Evolutionary conservation across 1,140 invertebrate genomes (phyloP).

Genomic region (Drosophila mojavensis): DNA sequence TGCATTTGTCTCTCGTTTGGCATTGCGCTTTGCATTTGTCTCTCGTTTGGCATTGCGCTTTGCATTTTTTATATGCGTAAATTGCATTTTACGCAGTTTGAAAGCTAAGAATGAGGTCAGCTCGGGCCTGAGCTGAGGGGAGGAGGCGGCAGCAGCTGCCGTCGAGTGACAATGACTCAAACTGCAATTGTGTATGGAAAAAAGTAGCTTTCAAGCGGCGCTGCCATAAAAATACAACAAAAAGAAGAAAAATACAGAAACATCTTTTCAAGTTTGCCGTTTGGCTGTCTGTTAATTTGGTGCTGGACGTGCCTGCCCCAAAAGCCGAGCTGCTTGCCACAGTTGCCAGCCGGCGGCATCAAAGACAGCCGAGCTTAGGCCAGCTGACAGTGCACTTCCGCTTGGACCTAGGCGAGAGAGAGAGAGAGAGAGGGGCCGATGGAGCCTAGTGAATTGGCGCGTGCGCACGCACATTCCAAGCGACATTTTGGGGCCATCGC

Average conservation of each 20-base stretch:
- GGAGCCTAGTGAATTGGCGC: conserved; percentile 32
- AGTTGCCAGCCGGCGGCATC: conserved; percentile 43
- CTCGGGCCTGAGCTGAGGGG: not conserved
- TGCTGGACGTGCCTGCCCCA: conserved; percentile 56
- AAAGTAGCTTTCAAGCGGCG: conserved; percentile 36
- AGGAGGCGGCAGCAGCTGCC: not conserved
- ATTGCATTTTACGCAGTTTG: conserved; percentile 66
- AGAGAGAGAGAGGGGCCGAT: not conserved
- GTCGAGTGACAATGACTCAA: conserved; percentile 31
- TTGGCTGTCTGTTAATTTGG: conserved; percentile 50
- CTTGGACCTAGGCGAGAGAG: not conserved
- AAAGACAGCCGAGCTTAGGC: conserved; percentile 43
- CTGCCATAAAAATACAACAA: conserved; percentile 13
- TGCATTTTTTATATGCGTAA: conserved; percentile 49
- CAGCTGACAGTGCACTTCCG: conserved; percentile 73
- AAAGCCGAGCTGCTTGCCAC: conserved; percentile 26
- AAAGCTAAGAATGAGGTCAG: conserved; percentile 65
- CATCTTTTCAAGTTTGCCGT: conserved; percentile 70
- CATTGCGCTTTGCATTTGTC: conserved; percentile 34
- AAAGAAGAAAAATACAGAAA: not conserved
- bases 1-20: conserved; percentile 38
- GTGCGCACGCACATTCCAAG: conserved; percentile 59
- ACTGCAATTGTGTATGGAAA: conserved; percentile 69
- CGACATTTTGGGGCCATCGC: conserved; percentile 25
- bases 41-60: conserved; percentile 40